Base-by-base conservation (phyloP, 2,888 invertebrate species). In the Merodon equestris region DNA sequence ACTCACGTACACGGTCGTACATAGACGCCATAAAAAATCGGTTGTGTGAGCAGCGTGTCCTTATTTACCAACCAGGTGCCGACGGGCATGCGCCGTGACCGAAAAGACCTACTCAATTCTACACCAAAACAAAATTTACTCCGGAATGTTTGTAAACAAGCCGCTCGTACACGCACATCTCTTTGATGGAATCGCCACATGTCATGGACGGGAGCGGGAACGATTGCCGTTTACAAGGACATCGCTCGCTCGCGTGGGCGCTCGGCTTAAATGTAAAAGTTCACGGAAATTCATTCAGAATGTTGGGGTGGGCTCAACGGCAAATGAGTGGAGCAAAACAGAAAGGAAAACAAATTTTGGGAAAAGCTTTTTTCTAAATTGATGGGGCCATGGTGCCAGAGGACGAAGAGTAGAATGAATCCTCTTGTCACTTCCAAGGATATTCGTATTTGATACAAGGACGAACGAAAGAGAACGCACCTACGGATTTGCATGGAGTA, bases 111-210 rank as follows among this genome's bases (percentile, higher is more conserved):
- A 42, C 64, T 9, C 48, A 54, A 64, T 44, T 9, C 27, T 34
- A 48, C 44, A 66, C 47, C 71, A 76, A 66, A 72, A 72, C 66
- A 76, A 60, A 71, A 3, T 34, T 15, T 3, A 18, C 48, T 66
- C 60, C 38, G 47, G 66, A 72, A 72, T 76, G 54, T 71, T 71
- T 71, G 70, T 71, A 71, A 71, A 71, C 70, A 71, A 71, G 47
- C 54, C 48, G 54, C 61, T 60, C 58, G 53, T 51, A 50, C 61
- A 68, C 68, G 53, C 51, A 50, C 47, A 61, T 9, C 40, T 47
- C 7, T n/a, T 10, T 10, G n/a, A 40, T n/a, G n/a, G 10, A 36
- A 36, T 36, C 10, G 10, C 36, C 36, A 7, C 5, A 36, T 9
- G 12, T 13, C 9, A 14, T 51, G 9, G 10, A 10, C 17, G 13